Conservation (phyloP, 2,888 invertebrate genomes). For the Lithophane leautieri region DNA sequence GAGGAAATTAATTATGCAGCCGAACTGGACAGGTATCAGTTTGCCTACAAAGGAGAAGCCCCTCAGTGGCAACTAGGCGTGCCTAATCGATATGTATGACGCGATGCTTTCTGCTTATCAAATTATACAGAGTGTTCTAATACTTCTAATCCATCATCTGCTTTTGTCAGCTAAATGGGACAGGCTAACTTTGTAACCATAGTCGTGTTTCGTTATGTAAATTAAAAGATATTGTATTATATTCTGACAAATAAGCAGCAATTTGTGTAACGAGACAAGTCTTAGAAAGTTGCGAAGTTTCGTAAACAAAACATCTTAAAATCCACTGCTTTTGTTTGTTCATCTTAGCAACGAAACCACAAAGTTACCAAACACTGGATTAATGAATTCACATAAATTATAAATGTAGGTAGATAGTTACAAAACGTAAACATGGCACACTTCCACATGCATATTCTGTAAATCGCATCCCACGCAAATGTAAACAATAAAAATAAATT, state of each 20-base stretch:
- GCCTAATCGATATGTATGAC: conserved; percentile 75
- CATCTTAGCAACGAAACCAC: conserved; percentile 15
- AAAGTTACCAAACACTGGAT: conserved; percentile 35
- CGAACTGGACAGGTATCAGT: conserved; percentile 62
- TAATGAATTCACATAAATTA: conserved; percentile 27
- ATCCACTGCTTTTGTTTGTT: conserved; percentile 33
- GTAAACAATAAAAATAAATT: conserved; percentile 36
- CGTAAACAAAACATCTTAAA: conserved; percentile 43
- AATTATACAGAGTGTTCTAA: conserved; percentile 68
- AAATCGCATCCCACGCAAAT: conserved; percentile 33
- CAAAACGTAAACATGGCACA: conserved; percentile 39
- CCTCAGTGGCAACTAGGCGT: conserved; percentile 72
- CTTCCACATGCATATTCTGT: conserved; percentile 12
- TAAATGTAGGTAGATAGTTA: conserved; percentile 14
- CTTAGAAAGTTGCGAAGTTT: conserved; percentile 38
- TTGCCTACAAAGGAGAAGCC: conserved; percentile 75
- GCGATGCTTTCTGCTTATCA: conserved; percentile 70
- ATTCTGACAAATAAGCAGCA: conserved; percentile 29
- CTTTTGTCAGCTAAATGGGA: conserved; percentile 41
- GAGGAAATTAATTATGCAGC: conserved; percentile 59
- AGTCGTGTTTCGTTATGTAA: conserved; percentile 29
- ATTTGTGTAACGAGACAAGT: conserved; percentile 38
- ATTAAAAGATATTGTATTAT: conserved; percentile 39
- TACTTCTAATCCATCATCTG: conserved; percentile 67
- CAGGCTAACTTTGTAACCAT: conserved; percentile 22